Conservation (phyloP, 2,888 invertebrate species). For the Aphodius granarius region DNA sequence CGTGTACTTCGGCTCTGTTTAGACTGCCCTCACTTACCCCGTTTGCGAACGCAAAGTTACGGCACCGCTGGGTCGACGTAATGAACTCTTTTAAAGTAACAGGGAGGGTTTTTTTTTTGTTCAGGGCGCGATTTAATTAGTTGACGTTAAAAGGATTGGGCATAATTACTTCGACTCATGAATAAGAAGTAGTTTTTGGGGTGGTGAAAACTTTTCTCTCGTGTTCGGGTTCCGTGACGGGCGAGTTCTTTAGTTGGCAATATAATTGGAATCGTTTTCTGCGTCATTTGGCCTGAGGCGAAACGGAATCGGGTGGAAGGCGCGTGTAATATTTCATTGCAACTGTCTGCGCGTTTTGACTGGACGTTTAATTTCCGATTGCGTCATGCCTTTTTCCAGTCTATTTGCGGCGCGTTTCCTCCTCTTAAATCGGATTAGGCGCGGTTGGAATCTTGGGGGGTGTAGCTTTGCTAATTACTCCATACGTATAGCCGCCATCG, state of each 20-base stretch:
- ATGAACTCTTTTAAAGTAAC: not conserved
- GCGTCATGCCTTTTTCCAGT: not conserved
- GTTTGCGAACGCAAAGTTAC: not conserved
- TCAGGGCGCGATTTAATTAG: not conserved
- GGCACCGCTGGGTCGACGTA: not conserved
- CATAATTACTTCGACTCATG: not conserved
- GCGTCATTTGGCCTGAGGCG: not conserved
- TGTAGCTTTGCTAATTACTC: not conserved
- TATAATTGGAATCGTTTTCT: not conserved
- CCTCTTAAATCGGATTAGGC: not conserved
- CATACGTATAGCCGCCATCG: conserved; percentile 7
- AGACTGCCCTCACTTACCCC: not conserved
- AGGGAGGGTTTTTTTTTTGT: not conserved
- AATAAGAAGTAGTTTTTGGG: not conserved
- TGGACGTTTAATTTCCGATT: not conserved
- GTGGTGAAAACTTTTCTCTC: not conserved
- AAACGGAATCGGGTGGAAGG: too few species aligned
- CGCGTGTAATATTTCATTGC: too few species aligned
- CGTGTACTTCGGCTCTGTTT: not conserved
- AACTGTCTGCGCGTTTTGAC: not conserved
- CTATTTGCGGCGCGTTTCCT: not conserved
- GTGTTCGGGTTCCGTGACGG: not conserved
- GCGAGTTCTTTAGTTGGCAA: not conserved
- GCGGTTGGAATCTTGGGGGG: not conserved
- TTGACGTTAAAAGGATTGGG: not conserved